Base-by-base conservation (phyloP, 1,140 invertebrate genomes). In the Bacillus rossius region DNA sequence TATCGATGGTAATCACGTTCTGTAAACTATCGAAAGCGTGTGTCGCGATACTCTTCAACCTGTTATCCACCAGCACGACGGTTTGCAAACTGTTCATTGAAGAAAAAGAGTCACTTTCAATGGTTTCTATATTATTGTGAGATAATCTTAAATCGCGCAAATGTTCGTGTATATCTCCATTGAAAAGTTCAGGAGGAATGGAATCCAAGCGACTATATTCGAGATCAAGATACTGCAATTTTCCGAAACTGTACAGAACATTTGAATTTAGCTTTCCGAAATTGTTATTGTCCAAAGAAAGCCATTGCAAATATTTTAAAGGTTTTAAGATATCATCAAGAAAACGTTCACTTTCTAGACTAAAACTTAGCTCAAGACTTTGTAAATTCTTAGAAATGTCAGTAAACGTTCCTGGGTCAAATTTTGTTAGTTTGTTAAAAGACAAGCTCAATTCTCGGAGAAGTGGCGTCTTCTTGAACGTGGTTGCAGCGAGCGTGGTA, bases 271-370 rank as follows among this genome's bases (percentile, higher is more conserved):
- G 76, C 0, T 77, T 79, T 64, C 86, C 82, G 59, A 94, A 82
- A 67, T 91, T 88, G 65, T 95, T 96, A 71, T 93, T 91, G 70
- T 96, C 92, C 59, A 94, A 73, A 13, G 91, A 88, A 26, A 96
- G 75, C 89, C 90, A 94, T 64, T 86, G 81, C 0, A 96, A 75
- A 65, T 84, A 84, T 13, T 77, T 79, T 3, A 95, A 75, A 0
- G 83, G 84, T 49, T 80, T 77, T 0, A 91, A 76, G 1, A 88
- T 81, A 42, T 85, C 82, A 60, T 87, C 81, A 0, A 89, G 88
- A 67, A 91, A 87, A 63, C 86, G 76, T 19, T 91, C 88, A 7
- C 85, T 84, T 45, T 88, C 85, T 38, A 93, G 81, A 1, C 88
- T 88, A 64, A 92, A 92, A 61, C 90, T 92, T 40, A 92, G 79